Conservation (phyloP, 2,113 vertebrate genomes). For the Ochotona princeps region DNA sequence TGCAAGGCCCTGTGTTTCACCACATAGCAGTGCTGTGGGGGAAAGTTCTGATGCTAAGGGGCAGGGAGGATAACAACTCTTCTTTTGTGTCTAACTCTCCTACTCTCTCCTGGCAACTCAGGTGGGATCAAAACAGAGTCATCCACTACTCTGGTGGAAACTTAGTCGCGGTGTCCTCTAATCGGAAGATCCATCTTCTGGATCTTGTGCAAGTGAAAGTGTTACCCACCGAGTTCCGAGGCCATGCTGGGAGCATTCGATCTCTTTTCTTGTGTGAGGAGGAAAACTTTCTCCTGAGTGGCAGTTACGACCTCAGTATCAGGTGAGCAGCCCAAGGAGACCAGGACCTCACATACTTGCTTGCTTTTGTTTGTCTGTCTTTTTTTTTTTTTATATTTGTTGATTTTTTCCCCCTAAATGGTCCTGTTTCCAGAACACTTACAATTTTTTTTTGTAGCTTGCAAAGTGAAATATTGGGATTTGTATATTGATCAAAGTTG, state of each 20-base stretch:
- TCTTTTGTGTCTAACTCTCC: neutral
- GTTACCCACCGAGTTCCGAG: constrained; percentile 77
- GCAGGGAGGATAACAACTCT: neutral
- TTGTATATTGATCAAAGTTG: constrained; percentile 32
- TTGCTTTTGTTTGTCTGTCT: too few relatives aligned
- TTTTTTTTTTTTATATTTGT: neutral
- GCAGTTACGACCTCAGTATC: constrained; percentile 90
- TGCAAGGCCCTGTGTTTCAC: neutral
- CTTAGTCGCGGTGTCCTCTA: constrained; percentile 86
- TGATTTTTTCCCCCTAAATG: neutral
- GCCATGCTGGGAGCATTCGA: constrained; percentile 86
- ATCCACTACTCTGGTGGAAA: constrained; percentile 89
- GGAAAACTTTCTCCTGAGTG: constrained; percentile 86
- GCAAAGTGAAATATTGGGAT: neutral
- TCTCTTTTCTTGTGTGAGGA: constrained; percentile 87
- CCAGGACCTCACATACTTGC: too few relatives aligned
- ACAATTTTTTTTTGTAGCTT: neutral
- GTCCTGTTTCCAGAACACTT: neutral
- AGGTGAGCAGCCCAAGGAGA: constrained; percentile 84
- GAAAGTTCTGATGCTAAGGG: neutral
- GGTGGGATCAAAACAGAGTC: constrained; percentile 86
- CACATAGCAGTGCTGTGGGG: neutral
- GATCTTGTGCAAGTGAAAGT: constrained; percentile 69
- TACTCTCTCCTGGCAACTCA: constrained; percentile 67
- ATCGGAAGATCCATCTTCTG: constrained; percentile 85